Evolutionary conservation across 1,140 invertebrate species (phyloP).

Genomic region (Prorops nasuta): DNA sequence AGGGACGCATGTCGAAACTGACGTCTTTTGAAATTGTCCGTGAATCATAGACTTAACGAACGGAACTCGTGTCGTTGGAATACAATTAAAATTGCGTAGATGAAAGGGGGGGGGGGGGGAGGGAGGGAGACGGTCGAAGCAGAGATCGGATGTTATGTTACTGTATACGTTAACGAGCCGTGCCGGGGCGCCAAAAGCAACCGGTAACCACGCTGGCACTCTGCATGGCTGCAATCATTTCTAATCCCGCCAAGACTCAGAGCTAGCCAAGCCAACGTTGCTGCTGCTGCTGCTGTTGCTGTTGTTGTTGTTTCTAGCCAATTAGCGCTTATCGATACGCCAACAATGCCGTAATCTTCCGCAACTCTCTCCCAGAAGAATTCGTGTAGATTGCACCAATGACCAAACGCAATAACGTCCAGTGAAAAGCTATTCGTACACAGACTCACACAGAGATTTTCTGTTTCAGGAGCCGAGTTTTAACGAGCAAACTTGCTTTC

Average conservation of each 20-base stretch:
- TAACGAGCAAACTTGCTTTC: conserved; percentile 42
- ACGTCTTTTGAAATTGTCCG: conserved; percentile 46
- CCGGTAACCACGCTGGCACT: too few species aligned
- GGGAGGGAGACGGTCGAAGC: background rate
- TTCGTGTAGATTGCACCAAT: too few species aligned
- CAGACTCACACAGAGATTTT: background rate
- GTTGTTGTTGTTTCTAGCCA: too few species aligned
- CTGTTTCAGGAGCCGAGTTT: conserved; percentile 20
- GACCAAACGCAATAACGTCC: too few species aligned
- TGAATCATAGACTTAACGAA: conserved; percentile 40
- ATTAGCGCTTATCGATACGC: too few species aligned
- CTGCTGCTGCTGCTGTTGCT: too few species aligned
- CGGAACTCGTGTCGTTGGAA: conserved; percentile 19
- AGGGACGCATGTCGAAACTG: conserved; percentile 43
- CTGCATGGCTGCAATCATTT: too few species aligned
- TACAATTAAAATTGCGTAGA: background rate
- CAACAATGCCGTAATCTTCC: background rate
- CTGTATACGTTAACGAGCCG: background rate
- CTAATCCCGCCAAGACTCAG: too few species aligned
- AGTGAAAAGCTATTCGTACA: too few species aligned
- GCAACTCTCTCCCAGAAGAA: background rate
- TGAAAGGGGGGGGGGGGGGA: background rate
- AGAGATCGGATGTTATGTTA: background rate
- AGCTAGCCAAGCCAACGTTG: too few species aligned
- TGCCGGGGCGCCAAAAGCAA: too few species aligned